Conservation (phyloP, 2,888 invertebrate species). For the Hipparchia semele region DNA sequence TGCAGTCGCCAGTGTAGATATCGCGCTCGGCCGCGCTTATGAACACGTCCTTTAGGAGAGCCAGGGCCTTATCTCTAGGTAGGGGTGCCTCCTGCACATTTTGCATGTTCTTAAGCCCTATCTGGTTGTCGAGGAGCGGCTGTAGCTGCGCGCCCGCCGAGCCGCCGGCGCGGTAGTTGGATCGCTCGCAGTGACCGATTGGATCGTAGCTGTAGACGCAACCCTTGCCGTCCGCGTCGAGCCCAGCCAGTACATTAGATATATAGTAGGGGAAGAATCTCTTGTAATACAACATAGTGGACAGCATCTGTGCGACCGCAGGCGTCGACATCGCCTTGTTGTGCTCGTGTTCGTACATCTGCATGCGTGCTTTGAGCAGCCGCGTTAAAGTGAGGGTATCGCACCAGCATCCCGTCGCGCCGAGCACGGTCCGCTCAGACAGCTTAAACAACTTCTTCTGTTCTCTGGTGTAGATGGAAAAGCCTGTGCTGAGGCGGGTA, state of each 20-base stretch:
- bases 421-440: slow-evolving; percentile 93
- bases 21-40: slow-evolving; percentile 99
- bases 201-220: slow-evolving; percentile 98
- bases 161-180: slow-evolving; percentile 94
- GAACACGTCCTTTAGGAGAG: slow-evolving; percentile 96
- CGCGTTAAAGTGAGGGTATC: slow-evolving; percentile 96
- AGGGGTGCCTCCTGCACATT: slow-evolving; percentile 85
- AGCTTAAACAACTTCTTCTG: slow-evolving; percentile 94
- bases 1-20: slow-evolving; percentile 97
- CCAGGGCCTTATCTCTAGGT: slow-evolving; percentile 90
- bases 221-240: slow-evolving; percentile 97
- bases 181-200: slow-evolving; percentile 96
- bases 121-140: slow-evolving; percentile 97
- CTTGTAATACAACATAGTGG: slow-evolving; percentile 97
- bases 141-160: slow-evolving; percentile 95
- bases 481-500: slow-evolving; percentile 95
- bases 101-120: slow-evolving; percentile 94
- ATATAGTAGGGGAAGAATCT: slow-evolving; percentile 99
- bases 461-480: slow-evolving; percentile 93
- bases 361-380: slow-evolving; percentile 92
- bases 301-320: slow-evolving; percentile 97
- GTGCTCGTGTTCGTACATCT: slow-evolving; percentile 98
- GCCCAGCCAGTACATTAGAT: slow-evolving; percentile 95
- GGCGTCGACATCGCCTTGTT: slow-evolving; percentile 95
- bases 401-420: slow-evolving; percentile 98